Base-by-base conservation (phyloP, 2,113 vertebrate genomes). In the Siphamia tubifer region DNA sequence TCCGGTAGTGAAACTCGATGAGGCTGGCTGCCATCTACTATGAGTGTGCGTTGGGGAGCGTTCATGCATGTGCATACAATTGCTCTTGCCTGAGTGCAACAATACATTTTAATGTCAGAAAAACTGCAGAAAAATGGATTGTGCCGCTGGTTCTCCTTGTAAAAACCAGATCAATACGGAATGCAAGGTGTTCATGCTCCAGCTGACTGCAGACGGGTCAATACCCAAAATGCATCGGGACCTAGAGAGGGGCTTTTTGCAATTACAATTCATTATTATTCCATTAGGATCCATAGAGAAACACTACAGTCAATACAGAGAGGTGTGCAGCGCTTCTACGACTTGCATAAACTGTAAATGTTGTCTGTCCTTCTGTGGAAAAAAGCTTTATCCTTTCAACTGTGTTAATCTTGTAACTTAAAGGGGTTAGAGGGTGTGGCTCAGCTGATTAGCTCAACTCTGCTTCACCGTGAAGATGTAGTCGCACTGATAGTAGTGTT, bases 231-330 rank as follows among this genome's bases (percentile, higher is more conserved):
- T 60, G 47, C 70, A 66, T 11, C 5, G 5, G 43, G 73, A 64
- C 24, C 28, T 32, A 7, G 56, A 49, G 42, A 81, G 47, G 76
- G 48, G 57, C 44, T 68, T 20, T 83, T 42, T 62, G 70, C 56
- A 66, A 67, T 83, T 78, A 68, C 68, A 61, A 53, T 70, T 84
- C 69, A 79, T 89, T 79, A 84, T 77, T 63, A 83, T 74, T 78
- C 83, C 74, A 81, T 83, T 58, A 78, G 42, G 68, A 60, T 66
- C 32, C 45, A 68, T 34, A 20, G 45, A 74, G 43, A 60, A 72
- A 65, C 54, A 17, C 38, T 58, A 19, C 27, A 53, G 56, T 54
- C 40, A 5, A 79, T 70, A 61, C 23, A 52, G 16, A 53, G 45
- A 66, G 15, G 0, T 3, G 4, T 40, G 28, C 61, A 45, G 44